Evolutionary conservation across 1,140 invertebrate genomes (phyloP), one percentile per base, ranked within the genome.

Genomic region (Dryas iulia): DNA sequence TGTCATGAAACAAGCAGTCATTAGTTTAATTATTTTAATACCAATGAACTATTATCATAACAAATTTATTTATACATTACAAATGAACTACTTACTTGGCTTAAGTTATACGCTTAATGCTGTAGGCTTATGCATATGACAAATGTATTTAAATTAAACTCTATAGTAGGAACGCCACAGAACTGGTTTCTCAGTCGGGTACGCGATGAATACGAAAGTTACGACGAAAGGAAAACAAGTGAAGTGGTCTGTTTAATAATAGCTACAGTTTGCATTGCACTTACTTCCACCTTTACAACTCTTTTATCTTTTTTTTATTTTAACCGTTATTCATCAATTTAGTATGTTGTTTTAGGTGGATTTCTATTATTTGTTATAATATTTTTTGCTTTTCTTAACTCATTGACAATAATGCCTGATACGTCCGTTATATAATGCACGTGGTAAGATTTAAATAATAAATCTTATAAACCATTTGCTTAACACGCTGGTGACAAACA

Each of bases 201-300:
- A 57, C 28, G 47, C 63, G 62, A 57, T 66, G 67, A 69, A 73
- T 69, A 65, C 63, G 66, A 73, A 73, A 69, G 71, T 73, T 61
- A 69, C 57, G 11, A 63, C 61, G 60, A 72, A 72, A 64, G 71
- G 66, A 58, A 72, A 66, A 66, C 39, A 66, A 52, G 71, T 69
- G 59, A 65, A 65, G 57, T 72, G 54, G 56, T n/a, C 59, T 63
- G 59, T 66, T 57, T 64, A 57, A 65, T 71, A 65, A 39, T 65
- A 60, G 30, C 56, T 59, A 52, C 18, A 53, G 35, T 54, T 66
- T 30, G 28, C 6, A 7, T 65, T 26, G 53, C 12, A 61, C 23
- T 52, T 52, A 61, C 24, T 61, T 61, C 59, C 6, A 18, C 25
- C 6, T 52, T 47, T 47, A 18, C 14, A 14, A 21, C 2, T 1